A percentile compares a stretch with the other conserved stretches of the same genome.
phyloP scores from a whole-genome alignment of 37 sponge, comb jelly and placozoan genomes.

The Mnemiopsis leidyi region DNA sequence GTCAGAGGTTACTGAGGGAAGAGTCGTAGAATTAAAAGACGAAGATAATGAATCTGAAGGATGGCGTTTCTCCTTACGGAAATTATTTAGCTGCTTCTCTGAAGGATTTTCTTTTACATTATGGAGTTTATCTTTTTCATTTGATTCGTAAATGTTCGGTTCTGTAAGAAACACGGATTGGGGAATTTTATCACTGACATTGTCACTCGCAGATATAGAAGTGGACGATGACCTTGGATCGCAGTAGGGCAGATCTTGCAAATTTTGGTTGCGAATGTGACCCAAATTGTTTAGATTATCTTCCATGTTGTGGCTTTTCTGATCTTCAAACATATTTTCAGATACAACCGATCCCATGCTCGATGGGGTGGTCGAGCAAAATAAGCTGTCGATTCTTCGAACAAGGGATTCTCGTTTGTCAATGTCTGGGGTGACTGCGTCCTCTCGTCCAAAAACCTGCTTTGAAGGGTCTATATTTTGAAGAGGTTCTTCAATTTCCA shows the following conservation, averaged over 20 bases:
- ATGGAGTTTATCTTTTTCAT: background rate
- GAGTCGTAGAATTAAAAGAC: constrained; percentile 11
- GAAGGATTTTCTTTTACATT: background rate
- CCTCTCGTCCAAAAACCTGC: background rate
- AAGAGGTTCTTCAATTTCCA: background rate
- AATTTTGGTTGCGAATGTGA: background rate
- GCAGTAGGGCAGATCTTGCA: background rate
- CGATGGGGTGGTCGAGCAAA: constrained; percentile 24
- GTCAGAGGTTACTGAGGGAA: constrained; percentile 1
- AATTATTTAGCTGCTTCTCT: background rate
- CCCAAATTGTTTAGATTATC: background rate
- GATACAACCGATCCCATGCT: background rate
- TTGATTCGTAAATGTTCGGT: background rate
- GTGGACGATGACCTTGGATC: background rate
- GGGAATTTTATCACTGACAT: background rate
- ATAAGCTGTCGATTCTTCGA: background rate
- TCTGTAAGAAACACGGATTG: background rate
- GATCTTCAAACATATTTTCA: background rate
- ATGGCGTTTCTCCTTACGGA: too few relatives aligned
- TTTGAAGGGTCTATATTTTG: background rate
- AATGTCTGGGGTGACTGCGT: background rate
- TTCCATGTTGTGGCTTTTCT: background rate
- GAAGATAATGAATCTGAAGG: background rate
- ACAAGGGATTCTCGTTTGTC: background rate
- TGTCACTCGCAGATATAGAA: too few relatives aligned